A percentile compares a stretch with the other conserved stretches of the same genome.
phyloP scores from a whole-genome alignment of 2,113 vertebrate genomes.

The Charina bottae region DNA sequence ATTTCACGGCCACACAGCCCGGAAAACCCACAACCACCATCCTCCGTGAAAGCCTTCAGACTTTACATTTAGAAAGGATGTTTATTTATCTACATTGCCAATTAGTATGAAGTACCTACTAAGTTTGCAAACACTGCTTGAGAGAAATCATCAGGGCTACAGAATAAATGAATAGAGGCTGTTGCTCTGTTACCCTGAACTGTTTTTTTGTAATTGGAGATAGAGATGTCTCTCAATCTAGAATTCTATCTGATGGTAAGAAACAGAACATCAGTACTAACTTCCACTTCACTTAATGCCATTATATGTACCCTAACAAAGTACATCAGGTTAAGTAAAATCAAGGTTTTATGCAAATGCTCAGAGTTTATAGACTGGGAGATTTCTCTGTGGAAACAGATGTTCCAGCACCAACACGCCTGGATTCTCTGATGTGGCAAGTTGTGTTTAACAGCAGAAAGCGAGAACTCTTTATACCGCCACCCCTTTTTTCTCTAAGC shows the following conservation, averaged over 20 bases:
- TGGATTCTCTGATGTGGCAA: not conserved
- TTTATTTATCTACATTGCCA: not conserved
- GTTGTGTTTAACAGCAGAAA: not conserved
- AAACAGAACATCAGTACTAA: not conserved
- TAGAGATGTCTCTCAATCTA: not conserved
- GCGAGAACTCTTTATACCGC: not conserved
- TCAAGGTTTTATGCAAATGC: not conserved
- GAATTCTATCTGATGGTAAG: not conserved
- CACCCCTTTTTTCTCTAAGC: not conserved
- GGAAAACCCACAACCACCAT: no score
- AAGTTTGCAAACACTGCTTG: not conserved
- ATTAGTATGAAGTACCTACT: not conserved
- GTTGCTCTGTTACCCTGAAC: not conserved
- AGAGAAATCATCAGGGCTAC: not conserved
- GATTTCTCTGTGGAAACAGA: not conserved
- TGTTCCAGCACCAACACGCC: no score
- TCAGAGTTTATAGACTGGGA: not conserved
- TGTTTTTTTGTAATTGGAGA: not conserved
- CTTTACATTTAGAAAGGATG: not conserved
- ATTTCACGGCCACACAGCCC: no score
- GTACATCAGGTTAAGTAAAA: not conserved
- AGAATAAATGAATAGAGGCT: not conserved
- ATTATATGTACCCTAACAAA: not conserved
- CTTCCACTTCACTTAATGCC: not conserved
- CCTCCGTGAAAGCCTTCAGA: no score